Percentiles rank a stretch among this genome's conserved stretches.
Conservation (phyloP, 2,888 invertebrate genomes). For the Archaeoteleia sp. region DNA sequence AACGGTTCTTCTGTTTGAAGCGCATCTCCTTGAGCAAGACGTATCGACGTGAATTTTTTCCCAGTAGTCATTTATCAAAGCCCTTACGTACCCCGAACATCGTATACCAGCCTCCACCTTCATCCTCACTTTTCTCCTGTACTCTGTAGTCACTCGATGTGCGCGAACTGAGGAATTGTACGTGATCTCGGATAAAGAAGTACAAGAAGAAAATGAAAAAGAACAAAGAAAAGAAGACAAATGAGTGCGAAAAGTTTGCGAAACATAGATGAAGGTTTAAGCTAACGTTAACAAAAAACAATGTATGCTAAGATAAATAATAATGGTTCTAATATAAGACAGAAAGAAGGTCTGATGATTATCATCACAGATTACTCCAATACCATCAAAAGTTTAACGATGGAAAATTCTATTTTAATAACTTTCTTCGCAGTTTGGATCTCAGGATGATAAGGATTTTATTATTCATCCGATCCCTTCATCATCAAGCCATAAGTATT, state of each 20-base stretch:
- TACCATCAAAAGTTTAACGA: no score
- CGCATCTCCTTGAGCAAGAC: constrained; percentile 70
- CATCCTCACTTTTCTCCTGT: constrained; percentile 51
- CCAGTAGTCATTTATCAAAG: constrained; percentile 71
- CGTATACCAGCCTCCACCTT: constrained; percentile 51
- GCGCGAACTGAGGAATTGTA: constrained; percentile 48
- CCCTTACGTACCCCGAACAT: constrained; percentile 57
- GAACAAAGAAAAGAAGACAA: constrained; percentile 45
- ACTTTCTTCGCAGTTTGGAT: no score
- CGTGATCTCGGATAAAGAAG: constrained; percentile 47
- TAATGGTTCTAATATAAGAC: no score
- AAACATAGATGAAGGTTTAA: constrained; percentile 28
- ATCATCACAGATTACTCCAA: no score
- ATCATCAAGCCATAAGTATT: no score
- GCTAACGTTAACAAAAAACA: no score
- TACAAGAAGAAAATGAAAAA: constrained; percentile 48
- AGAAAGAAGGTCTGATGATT: no score
- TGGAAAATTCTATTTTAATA: no score
- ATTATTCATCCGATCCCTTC: no score
- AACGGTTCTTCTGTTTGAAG: constrained; percentile 53
- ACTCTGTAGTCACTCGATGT: constrained; percentile 47
- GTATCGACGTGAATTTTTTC: constrained; percentile 72
- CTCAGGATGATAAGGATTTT: no score
- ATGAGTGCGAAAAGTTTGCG: constrained; percentile 36
- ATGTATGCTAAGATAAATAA: no score